Evolutionary conservation across 2,113 vertebrate genomes (phyloP).

Genomic region (Ancistrus triradiatus): DNA sequence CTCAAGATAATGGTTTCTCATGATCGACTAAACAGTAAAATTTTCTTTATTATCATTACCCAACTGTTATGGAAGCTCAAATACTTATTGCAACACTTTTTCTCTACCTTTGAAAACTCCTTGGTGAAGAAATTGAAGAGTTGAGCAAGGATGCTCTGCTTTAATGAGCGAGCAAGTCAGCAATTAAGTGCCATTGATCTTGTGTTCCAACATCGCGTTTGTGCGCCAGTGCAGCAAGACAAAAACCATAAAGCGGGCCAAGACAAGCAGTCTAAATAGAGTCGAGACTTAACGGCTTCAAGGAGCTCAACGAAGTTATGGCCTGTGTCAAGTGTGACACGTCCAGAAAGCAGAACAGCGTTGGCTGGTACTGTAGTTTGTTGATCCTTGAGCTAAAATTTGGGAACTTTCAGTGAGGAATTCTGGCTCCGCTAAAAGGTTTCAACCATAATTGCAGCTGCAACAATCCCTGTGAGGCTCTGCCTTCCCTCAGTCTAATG

Average conservation of each 20-base stretch:
- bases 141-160: not conserved
- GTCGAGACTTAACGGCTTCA: not conserved
- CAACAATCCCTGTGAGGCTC: slow-evolving; percentile 3
- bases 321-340: not conserved
- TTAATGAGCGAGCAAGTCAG: slow-evolving; percentile 4
- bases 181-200: not conserved
- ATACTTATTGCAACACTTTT: too few species aligned
- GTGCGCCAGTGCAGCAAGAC: slow-evolving; percentile 1
- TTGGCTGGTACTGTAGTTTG: not conserved
- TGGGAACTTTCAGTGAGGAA: not conserved
- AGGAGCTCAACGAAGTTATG: not conserved
- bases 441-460: slow-evolving; percentile 15
- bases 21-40: too few species aligned
- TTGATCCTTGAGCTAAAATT: slow-evolving; percentile 1
- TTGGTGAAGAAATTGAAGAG: too few species aligned
- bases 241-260: slow-evolving; percentile 1
- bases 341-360: not conserved
- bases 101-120: too few species aligned
- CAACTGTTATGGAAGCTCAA: too few species aligned
- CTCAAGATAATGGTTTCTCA: too few species aligned
- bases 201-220: slow-evolving; percentile 9
- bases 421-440: not conserved
- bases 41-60: too few species aligned
- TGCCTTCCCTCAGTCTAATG: slow-evolving; percentile 27
- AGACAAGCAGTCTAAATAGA: slow-evolving; percentile 9